Conservation (phyloP, 2,113 vertebrate species). For the Casuarius casuarius region DNA sequence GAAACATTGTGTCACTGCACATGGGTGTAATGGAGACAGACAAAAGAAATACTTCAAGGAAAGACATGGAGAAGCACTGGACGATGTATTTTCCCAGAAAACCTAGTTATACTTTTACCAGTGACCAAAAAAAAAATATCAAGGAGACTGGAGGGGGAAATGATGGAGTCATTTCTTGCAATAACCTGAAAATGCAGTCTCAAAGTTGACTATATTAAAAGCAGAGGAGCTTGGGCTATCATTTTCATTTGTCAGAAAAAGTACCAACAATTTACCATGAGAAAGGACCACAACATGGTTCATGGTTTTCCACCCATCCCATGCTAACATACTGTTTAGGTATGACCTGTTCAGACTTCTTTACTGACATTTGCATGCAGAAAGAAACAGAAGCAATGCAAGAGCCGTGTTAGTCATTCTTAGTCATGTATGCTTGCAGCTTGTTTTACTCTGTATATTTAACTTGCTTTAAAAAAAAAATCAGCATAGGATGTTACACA, state of each 20-base stretch:
- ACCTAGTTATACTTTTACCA: slow-evolving; percentile 4
- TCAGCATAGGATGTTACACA: slow-evolving; percentile 18
- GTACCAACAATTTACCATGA: slow-evolving; percentile 42
- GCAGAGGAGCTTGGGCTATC: background rate
- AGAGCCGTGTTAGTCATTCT: background rate
- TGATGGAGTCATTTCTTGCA: background rate
- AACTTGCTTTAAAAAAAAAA: slow-evolving; percentile 27
- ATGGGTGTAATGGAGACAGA: slow-evolving; percentile 78
- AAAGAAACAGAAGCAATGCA: background rate
- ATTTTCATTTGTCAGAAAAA: background rate
- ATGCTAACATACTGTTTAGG: slow-evolving; percentile 53
- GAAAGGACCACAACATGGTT: background rate
- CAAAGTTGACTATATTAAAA: slow-evolving; percentile 9
- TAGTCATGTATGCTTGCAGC: background rate
- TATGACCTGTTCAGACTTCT: slow-evolving; percentile 43
- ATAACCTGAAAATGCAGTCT: slow-evolving; percentile 1
- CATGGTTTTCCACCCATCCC: background rate
- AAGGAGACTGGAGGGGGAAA: background rate
- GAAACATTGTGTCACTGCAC: slow-evolving; percentile 78
- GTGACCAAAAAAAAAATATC: background rate
- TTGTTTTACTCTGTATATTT: background rate
- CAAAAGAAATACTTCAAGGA: slow-evolving; percentile 79
- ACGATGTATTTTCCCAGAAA: slow-evolving; percentile 50
- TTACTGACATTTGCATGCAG: slow-evolving; percentile 41
- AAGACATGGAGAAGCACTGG: slow-evolving; percentile 46